These are phyloP conservation scores for Microctenopoma steveboyesi DNA, from an alignment of 2,797 vertebrate species.

Conservation along the genomic window DNA sequence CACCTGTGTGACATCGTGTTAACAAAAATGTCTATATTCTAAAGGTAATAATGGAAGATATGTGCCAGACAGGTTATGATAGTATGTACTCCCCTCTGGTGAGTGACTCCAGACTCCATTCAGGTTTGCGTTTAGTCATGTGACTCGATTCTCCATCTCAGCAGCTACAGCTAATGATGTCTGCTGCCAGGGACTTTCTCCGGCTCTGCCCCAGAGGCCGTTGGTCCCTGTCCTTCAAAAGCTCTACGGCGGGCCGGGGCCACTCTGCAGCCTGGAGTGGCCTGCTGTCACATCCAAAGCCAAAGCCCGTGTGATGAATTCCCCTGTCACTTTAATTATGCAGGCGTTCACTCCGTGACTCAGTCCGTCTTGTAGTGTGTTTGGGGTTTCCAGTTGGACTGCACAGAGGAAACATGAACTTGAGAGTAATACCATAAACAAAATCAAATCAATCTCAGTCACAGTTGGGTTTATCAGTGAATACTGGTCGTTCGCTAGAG, in stretches of 20 bases:
- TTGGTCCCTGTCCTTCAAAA: constrained; percentile 58
- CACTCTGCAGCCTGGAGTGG: constrained; percentile 37
- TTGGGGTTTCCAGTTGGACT: constrained; percentile 6
- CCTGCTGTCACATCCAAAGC: constrained; percentile 47
- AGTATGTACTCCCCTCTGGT: not conserved
- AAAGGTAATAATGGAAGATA: not conserved
- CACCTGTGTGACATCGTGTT: not conserved
- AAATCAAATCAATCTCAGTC: not conserved
- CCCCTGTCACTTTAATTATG: constrained; percentile 70
- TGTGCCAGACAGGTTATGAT: not conserved
- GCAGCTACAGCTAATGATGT: constrained; percentile 28
- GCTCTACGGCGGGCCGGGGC: constrained; percentile 21
- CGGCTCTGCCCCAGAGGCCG: constrained; percentile 43
- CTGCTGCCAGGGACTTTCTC: constrained; percentile 44
- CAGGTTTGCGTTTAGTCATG: constrained; percentile 4
- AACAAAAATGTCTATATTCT: no score
- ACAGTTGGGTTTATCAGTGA: not conserved
- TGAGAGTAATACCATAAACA: not conserved
- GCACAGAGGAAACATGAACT: constrained; percentile 6
- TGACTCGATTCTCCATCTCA: constrained; percentile 15
- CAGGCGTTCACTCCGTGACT: constrained; percentile 48
- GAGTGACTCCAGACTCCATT: constrained; percentile 6
- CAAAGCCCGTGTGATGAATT: constrained; percentile 42
- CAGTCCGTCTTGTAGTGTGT: constrained; percentile 7
- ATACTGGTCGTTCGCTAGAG: not conserved